Conservation (phyloP, 2,113 vertebrate genomes). For the Cacatua alba region DNA sequence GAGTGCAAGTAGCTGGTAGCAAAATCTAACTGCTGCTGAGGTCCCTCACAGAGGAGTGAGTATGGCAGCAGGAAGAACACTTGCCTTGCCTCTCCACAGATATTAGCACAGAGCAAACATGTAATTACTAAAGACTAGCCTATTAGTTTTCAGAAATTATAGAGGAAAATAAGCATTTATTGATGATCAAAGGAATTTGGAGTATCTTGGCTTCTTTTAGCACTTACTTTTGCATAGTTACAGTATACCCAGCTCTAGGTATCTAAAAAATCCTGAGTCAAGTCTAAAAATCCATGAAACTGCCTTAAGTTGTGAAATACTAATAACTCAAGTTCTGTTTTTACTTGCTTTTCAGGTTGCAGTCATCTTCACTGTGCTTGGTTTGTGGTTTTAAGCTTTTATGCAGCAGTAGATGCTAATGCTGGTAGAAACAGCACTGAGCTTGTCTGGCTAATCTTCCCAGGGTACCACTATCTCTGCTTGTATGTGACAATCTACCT, state of each 20-base stretch:
- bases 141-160: neutral
- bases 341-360: neutral
- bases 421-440: too few species aligned
- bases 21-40: fast-evolving
- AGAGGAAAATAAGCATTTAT: neutral
- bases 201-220: neutral
- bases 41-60: fast-evolving
- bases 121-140: neutral
- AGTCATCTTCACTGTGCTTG: fast-evolving
- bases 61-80: neutral
- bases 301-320: neutral
- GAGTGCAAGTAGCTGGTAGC: fast-evolving
- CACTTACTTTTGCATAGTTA: neutral
- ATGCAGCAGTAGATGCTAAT: neutral
- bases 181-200: neutral
- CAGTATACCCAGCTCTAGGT: neutral
- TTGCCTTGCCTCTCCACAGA: neutral
- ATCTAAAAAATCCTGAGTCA: neutral
- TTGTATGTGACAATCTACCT: neutral
- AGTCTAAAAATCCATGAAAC: neutral
- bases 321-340: neutral
- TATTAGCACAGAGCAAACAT: neutral
- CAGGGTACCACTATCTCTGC: fast-evolving
- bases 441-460: neutral
- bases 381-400: neutral